Evolutionary conservation across 2,888 invertebrate species (phyloP).

Genomic region (Tinea trinotella): DNA sequence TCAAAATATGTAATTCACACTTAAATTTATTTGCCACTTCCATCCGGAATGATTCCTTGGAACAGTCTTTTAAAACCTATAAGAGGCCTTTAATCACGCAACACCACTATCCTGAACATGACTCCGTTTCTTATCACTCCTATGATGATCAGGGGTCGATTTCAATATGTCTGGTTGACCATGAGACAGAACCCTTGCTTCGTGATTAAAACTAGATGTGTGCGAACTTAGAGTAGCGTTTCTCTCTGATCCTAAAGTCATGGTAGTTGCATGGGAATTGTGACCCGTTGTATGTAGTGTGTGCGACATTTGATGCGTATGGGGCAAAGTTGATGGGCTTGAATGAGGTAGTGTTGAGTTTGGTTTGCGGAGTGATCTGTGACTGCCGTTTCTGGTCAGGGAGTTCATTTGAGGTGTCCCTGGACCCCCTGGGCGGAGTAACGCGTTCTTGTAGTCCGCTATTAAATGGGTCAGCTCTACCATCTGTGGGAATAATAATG

Average conservation of each 20-base stretch:
- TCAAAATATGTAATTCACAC: neutral
- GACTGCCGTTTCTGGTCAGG: constrained; percentile 79
- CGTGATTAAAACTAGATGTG: constrained; percentile 42
- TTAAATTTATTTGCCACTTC: neutral
- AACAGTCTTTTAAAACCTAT: constrained; percentile 8
- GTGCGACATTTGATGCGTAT: constrained; percentile 39
- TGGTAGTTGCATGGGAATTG: constrained; percentile 70
- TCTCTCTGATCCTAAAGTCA: constrained; percentile 54
- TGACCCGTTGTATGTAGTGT: constrained; percentile 61
- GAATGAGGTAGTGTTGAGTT: constrained; percentile 52
- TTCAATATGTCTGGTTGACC: constrained; percentile 88
- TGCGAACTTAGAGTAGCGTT: constrained; percentile 58
- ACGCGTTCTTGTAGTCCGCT: constrained; percentile 94
- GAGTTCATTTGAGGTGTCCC: constrained; percentile 87
- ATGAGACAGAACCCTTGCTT: constrained; percentile 46
- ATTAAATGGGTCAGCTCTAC: constrained; percentile 91
- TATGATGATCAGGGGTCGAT: constrained; percentile 87
- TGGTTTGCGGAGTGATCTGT: constrained; percentile 71
- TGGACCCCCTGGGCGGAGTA: constrained; percentile 80
- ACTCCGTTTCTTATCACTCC: constrained; percentile 51
- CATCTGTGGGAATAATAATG: constrained; percentile 70
- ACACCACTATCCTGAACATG: constrained; percentile 55
- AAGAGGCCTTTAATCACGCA: constrained; percentile 44
- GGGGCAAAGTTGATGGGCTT: constrained; percentile 55
- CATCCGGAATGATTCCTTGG: neutral